These are phyloP conservation scores for Heliconius ismenius DNA, from an alignment of 2,888 invertebrate species.

Conservation along the genomic window DNA sequence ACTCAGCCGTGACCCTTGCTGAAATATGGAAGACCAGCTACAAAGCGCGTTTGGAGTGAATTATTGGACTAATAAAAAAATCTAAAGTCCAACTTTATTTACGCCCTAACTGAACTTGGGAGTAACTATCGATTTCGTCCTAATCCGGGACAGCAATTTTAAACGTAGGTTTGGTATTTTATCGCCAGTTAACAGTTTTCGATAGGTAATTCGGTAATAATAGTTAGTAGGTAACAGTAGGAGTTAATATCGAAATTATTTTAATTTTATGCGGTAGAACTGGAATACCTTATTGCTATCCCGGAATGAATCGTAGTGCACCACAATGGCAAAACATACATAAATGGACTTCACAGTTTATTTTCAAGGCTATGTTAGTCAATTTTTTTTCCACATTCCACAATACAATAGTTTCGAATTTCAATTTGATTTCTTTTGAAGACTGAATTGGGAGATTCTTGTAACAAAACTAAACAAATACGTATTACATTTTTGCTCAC, in stretches of 20 bases:
- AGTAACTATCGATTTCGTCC: slow-evolving; percentile 65
- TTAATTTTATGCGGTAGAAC: slow-evolving; percentile 44
- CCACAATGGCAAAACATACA: slow-evolving; percentile 19
- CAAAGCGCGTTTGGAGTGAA: slow-evolving; percentile 93
- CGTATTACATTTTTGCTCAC: slow-evolving; percentile 72
- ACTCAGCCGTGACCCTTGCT: slow-evolving; percentile 95
- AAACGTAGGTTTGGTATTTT: slow-evolving; percentile 66
- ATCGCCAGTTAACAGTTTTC: slow-evolving; percentile 68
- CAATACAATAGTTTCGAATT: slow-evolving; percentile 64
- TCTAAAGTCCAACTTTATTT: slow-evolving; percentile 53
- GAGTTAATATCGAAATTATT: slow-evolving; percentile 63
- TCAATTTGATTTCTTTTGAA: slow-evolving; percentile 72
- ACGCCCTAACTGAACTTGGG: slow-evolving; percentile 32
- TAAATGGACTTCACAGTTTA: slow-evolving; percentile 40
- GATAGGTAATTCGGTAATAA: slow-evolving; percentile 57
- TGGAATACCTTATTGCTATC: slow-evolving; percentile 58
- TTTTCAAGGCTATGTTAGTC: slow-evolving; percentile 16
- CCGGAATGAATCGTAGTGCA: slow-evolving; percentile 54
- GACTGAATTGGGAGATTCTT: slow-evolving; percentile 74
- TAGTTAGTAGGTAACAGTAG: slow-evolving; percentile 55
- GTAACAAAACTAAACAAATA: slow-evolving; percentile 49
- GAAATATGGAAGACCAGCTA: slow-evolving; percentile 98
- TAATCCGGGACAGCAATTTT: slow-evolving; percentile 75
- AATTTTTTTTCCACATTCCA: slow-evolving; percentile 64
- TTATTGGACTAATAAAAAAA: slow-evolving; percentile 48